Conservation (phyloP, 1,140 invertebrate species). For the Riptortus pedestris region DNA sequence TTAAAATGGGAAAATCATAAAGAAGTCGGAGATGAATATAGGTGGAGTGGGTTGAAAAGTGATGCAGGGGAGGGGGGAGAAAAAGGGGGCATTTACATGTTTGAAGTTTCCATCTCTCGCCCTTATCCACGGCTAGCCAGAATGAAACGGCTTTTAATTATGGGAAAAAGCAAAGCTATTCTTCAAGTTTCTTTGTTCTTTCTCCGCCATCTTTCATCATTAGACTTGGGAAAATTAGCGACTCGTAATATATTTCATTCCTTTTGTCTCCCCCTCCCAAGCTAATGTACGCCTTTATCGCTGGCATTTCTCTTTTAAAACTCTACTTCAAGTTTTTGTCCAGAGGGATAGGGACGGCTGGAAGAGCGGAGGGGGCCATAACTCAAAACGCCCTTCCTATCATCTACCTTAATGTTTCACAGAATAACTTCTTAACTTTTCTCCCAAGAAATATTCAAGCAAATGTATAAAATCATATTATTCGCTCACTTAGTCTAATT, state of each 20-base stretch:
- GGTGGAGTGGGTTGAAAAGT: background rate
- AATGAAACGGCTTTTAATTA: conserved; percentile 15
- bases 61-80: background rate
- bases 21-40: background rate
- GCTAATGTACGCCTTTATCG: conserved; percentile 15
- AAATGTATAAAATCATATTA: background rate
- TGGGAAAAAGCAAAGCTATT: conserved; percentile 18
- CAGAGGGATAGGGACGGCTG: no score
- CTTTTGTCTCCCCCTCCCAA: conserved; percentile 3
- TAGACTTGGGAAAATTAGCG: conserved; percentile 12
- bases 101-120: conserved; percentile 7
- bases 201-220: conserved; percentile 16
- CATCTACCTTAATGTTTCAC: background rate
- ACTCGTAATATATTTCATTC: conserved; percentile 21
- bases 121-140: background rate
- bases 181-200: conserved; percentile 19
- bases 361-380: background rate
- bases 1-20: no score
- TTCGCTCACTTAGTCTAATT: background rate
- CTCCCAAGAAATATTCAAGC: background rate
- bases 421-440: background rate
- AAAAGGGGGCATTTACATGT: conserved; percentile 6
- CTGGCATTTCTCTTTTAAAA: conserved; percentile 7
- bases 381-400: background rate
- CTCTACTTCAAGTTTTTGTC: conserved; percentile 15